Base-by-base conservation (phyloP, 2,888 invertebrate species). In the Caenorhabditis sp. region DNA sequence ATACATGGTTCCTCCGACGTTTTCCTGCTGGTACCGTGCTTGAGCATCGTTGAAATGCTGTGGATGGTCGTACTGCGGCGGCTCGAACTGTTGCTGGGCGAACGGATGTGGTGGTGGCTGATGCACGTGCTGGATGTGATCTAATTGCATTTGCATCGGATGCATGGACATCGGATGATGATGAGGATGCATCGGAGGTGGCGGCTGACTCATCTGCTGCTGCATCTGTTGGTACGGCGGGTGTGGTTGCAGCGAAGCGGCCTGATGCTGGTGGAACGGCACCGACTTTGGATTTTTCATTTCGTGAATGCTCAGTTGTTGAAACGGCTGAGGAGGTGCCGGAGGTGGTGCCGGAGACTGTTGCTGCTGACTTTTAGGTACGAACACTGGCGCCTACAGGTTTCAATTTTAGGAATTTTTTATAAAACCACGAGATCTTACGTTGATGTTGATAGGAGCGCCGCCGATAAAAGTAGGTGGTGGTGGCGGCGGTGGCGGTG, bases 1-100 rank as follows among this genome's bases (percentile, higher is more conserved):
- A 61, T 81, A 83, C 13, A 58, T 80, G 7, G 79, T 79, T n/a
- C 81, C 83, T 8, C 83, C 81, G 8, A 76, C 77, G 41, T 45
- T 78, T 39, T 82, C 79, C 37, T 73, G 75, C 17, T 62, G 66
- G 46, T 71, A 71, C 8, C n/a, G n/a, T n/a, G 22, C 9, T 20
- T 48, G 43, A 20, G n/a, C n/a, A n/a, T n/a, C n/a, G n/a, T 43
- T 30, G 5, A 27, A 24, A 27, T 53, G 52, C 13, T 43, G 55
- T 7, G 50, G 62, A 11, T 2, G 45, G 8, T 39, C 43, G 9
- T n/a, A 8, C 17, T 52, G 32, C 30, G 13, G 41, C 17, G 30
- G 37, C 13, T 17, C 22, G 13, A 22, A 32, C 17, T 20, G 30
- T 13, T 30, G 46, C 6, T 30, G 30, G n/a, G n/a, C n/a, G n/a